Evolutionary conservation across 2,888 invertebrate species (phyloP), one percentile per base, ranked within the genome.

Genomic region (Meghimatium bilineatum): DNA sequence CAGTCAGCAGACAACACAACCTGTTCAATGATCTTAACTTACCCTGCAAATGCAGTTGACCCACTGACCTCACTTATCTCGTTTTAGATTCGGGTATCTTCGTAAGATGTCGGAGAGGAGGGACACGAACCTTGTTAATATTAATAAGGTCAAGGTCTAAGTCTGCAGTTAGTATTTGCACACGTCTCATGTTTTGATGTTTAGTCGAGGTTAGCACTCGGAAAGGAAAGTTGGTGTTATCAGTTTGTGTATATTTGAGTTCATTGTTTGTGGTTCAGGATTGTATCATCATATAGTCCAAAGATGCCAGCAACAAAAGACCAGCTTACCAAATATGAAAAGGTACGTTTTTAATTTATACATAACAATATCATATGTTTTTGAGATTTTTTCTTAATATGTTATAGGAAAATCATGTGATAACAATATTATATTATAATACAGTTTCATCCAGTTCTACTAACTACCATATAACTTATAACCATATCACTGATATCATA

Each of bases 261-360:
- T 44, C 29, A 89, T 88, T 90, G 89, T 85, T 56, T 49, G 20
- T 90, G 90, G 84, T 85, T 87, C 69, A 82, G 87, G 90, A 90
- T 88, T 85, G 87, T 36, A 87, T 87, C 2, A 34, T 26, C 80
- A 72, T 74, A 78, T 81, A 38, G 36, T 85, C 32, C 80, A 74
- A 44, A 60, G n/a, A 78, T 78, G 78, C 78, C 78, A 66, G 66
- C 66, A 49, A 78, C 78, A 44, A 78, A 20, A 38, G 78, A 78
- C 10, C 78, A 78, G 38, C 78, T 78, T n/a, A 78, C 78, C 6
- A 78, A 66, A 78, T 78, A 78, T 78, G 78, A 78, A 44, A 78
- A 78, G 78, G 78, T 78, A 78, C 12, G 44, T 12, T 2, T n/a
- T 63, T n/a, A n/a, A 26, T 6, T 44, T 44, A 44, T 44, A 44